Percentiles rank a stretch among this genome's conserved stretches.
These are phyloP conservation scores for Lophius americanus DNA, from an alignment of 2,797 vertebrate species.

Conservation along the genomic window DNA sequence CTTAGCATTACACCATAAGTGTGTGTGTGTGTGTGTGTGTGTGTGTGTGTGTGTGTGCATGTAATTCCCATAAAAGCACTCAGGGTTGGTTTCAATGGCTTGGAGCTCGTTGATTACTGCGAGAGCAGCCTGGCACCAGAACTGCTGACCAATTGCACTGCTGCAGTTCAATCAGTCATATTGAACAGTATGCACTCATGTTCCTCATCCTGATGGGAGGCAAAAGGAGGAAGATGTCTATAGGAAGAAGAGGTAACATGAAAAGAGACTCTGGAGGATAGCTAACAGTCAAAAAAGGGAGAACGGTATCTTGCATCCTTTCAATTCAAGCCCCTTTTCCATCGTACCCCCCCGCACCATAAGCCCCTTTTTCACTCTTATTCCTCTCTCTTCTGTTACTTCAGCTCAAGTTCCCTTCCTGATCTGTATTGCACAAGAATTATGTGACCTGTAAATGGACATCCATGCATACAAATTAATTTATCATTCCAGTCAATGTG, in stretches of 20 bases:
- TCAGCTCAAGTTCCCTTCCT: slow-evolving; percentile 19
- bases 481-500: background rate
- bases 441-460: slow-evolving; percentile 19
- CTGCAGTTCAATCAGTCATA: slow-evolving; percentile 57
- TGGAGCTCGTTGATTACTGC: slow-evolving; percentile 60
- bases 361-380: background rate
- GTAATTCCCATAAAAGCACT: slow-evolving; percentile 49
- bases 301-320: slow-evolving; percentile 26
- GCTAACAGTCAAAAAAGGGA: background rate
- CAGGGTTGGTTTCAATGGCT: slow-evolving; percentile 48
- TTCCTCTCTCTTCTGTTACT: background rate
- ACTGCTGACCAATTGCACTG: slow-evolving; percentile 69
- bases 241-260: slow-evolving; percentile 11
- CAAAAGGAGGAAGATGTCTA: background rate
- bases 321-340: slow-evolving; percentile 14
- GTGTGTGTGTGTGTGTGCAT: slow-evolving; percentile 23
- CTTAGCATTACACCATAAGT: slow-evolving; percentile 55
- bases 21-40: slow-evolving; percentile 27
- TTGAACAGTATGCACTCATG: slow-evolving; percentile 40
- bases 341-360: background rate
- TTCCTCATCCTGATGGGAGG: background rate
- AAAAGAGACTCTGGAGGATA: background rate
- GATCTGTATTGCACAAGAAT: slow-evolving; percentile 42
- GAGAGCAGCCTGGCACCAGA: slow-evolving; percentile 68
- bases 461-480: slow-evolving; percentile 42